A percentile compares a stretch with the other conserved stretches of the same genome.
Evolutionary conservation across 2,888 invertebrate species (phyloP).

Genomic region (Eupithecia insigniata): DNA sequence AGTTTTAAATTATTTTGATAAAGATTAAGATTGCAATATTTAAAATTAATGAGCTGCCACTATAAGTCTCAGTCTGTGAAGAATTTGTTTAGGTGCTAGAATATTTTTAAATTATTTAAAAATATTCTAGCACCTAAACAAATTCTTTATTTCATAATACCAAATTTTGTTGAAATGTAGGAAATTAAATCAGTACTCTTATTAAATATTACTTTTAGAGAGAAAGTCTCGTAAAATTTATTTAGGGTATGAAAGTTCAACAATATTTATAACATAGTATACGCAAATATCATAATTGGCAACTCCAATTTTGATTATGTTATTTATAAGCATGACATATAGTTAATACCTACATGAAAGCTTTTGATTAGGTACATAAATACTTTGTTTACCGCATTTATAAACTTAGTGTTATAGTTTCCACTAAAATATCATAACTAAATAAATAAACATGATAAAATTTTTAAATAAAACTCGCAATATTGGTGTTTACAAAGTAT

Average conservation of each 20-base stretch:
- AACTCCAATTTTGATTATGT: background rate
- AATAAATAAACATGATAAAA: constrained; percentile 14
- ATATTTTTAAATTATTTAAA: background rate
- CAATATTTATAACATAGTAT: background rate
- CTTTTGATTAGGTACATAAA: background rate
- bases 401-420: background rate
- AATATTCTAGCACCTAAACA: background rate
- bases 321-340: no score
- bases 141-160: background rate
- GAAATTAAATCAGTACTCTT: background rate
- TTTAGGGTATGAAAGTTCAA: background rate
- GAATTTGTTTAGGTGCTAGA: no score
- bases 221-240: background rate
- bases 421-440: background rate
- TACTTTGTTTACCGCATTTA: background rate
- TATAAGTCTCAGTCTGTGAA: no score
- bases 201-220: background rate
- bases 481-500: constrained; percentile 8
- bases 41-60: constrained; percentile 42
- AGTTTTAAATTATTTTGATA: constrained; percentile 32
- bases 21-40: constrained; percentile 36
- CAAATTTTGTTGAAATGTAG: background rate
- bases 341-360: no score
- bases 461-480: constrained; percentile 17
- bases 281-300: background rate